Evolutionary conservation across 2,888 invertebrate species (phyloP).

Genomic region (Brachynemurus nebulosus): DNA sequence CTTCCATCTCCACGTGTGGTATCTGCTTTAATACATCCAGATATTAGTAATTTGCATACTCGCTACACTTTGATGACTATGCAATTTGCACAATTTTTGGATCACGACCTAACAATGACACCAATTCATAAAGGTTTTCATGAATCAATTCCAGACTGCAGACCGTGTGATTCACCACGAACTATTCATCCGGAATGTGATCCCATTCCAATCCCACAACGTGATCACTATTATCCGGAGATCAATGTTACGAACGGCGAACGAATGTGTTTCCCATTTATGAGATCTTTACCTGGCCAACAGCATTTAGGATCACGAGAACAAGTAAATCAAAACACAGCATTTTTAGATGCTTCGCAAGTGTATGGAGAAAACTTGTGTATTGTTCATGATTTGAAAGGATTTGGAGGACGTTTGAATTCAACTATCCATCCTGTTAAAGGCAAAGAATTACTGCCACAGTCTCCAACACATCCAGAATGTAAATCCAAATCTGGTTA

Average conservation of each 20-base stretch:
- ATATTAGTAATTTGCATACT: conserved; percentile 77
- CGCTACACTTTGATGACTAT: conserved; percentile 84
- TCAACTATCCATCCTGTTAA: conserved; percentile 58
- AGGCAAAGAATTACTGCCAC: conserved; percentile 68
- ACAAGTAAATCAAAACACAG: conserved; percentile 88
- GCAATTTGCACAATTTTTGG: conserved; percentile 90
- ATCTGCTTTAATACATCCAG: conserved; percentile 80
- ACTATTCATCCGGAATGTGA: conserved; percentile 89
- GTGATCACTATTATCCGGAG: conserved; percentile 82
- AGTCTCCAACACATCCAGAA: conserved; percentile 66
- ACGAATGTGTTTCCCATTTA: conserved; percentile 83
- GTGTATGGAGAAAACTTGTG: conserved; percentile 84
- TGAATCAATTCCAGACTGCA: conserved; percentile 80
- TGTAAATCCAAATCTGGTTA: conserved; percentile 74
- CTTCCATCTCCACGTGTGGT: conserved; percentile 77
- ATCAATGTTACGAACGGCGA: conserved; percentile 72
- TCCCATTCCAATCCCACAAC: conserved; percentile 78
- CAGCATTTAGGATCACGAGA: conserved; percentile 77
- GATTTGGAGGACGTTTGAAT: conserved; percentile 70
- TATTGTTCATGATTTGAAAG: conserved; percentile 58
- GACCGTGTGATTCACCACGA: conserved; percentile 72
- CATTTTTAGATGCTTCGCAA: conserved; percentile 74
- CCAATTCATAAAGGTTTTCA: conserved; percentile 83
- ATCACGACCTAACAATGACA: conserved; percentile 90
- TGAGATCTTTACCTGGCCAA: conserved; percentile 86